Percentiles rank a stretch among this genome's conserved stretches.
These are phyloP conservation scores for Leguminivora glycinivorella DNA, from an alignment of 1,140 invertebrate genomes.

Conservation along the genomic window DNA sequence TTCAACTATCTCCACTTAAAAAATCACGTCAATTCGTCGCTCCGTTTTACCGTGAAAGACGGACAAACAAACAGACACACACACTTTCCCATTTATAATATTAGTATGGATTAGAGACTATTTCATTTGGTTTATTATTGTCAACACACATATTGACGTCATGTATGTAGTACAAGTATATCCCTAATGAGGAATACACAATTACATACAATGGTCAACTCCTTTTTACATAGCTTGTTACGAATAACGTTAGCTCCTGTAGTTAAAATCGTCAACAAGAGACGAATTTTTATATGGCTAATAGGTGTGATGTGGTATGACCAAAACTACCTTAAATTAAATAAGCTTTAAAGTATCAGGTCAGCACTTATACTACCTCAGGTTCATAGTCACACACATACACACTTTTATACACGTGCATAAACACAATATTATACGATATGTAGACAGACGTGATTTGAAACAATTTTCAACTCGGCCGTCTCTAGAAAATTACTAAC, in stretches of 20 bases:
- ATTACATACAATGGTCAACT: too few relatives aligned
- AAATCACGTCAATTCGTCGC: too few relatives aligned
- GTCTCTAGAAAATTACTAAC: constrained; percentile 29
- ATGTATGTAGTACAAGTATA: too few relatives aligned
- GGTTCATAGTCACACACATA: not conserved
- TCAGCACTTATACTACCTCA: not conserved
- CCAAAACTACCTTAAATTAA: not conserved
- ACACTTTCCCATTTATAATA: too few relatives aligned
- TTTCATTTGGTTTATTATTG: too few relatives aligned
- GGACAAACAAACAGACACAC: too few relatives aligned
- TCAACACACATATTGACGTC: too few relatives aligned
- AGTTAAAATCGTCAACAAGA: not conserved
- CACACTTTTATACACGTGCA: not conserved
- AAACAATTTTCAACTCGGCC: constrained; percentile 25
- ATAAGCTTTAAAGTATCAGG: not conserved
- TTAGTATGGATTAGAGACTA: too few relatives aligned
- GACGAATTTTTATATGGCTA: not conserved
- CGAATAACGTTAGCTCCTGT: not conserved
- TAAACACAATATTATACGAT: not conserved
- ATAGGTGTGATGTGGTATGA: not conserved
- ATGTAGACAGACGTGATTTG: constrained; percentile 26
- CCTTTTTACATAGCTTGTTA: too few relatives aligned
- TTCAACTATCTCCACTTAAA: too few relatives aligned
- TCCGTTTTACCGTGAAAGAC: too few relatives aligned
- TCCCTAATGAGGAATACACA: too few relatives aligned